Base-by-base conservation (phyloP, 23 tunicate species). In the Pegea sp. region DNA sequence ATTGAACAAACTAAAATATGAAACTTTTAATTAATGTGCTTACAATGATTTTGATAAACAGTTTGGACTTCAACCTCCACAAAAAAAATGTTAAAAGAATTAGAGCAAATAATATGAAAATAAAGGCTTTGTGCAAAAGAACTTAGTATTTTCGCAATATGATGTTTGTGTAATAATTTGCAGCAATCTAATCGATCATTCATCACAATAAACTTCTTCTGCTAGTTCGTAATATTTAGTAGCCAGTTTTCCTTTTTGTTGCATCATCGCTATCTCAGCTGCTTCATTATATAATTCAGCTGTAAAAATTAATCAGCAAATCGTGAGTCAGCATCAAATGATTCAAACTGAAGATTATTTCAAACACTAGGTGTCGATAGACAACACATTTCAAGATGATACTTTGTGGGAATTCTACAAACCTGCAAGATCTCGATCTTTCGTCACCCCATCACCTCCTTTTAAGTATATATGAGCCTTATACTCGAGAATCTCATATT, bases 191-290 rank as follows among this genome's bases (percentile, higher is more conserved):
- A n/a, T n/a, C n/a, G n/a, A n/a, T n/a, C n/a, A 38, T 38, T 38
- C 18, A 44, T 42, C 42, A 42, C 60, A 22, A 91, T 91, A 89
- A n/a, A 74, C 81, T 46, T 76, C 90, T 54, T 89, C 98, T 7
- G 98, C 98, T 1, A 48, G 62, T 1, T 50, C 76, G 57, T 66
- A 89, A 48, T 71, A 89, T 60, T 89, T 89, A 48, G 26, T 71
- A 0, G 98, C 98, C n/a, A 76, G 67, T 54, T 71, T 62, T 21
- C 98, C 98, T 43, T 77, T 89, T 81, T 71, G 71, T 0, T 71
- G 64, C 44, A 68, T 64, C 16, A 64, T 89, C 34, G 98, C 98
- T 4, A 69, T 91, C 28, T 89, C 98, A 16, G 98, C 98, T 25
- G 98, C 98, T 65, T 70, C 64, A 38, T 66, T 77, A 33, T 60